Evolutionary conservation across 2,888 invertebrate species (phyloP).

Genomic region (Athrips mouffetella): DNA sequence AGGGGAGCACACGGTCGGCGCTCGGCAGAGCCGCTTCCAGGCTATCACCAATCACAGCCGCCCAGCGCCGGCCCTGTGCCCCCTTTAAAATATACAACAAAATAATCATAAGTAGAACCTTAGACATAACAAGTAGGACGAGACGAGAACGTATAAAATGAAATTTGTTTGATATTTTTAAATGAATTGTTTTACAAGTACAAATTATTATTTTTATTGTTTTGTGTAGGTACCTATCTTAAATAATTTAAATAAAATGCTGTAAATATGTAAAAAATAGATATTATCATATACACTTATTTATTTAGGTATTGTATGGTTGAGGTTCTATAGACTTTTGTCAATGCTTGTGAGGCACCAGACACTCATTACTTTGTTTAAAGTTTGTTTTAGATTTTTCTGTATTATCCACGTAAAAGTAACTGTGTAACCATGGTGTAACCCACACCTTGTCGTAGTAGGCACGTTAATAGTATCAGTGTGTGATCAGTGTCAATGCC

Average conservation of each 20-base stretch:
- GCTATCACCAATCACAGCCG: conserved; percentile 17
- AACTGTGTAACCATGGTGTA: background rate
- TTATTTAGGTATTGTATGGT: conserved; percentile 69
- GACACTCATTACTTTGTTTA: conserved; percentile 27
- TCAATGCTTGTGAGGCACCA: conserved; percentile 51
- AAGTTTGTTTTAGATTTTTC: conserved; percentile 11
- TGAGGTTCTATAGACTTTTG: conserved; percentile 55
- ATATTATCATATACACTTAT: conserved; percentile 64
- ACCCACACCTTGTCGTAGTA: background rate
- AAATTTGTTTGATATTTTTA: conserved; percentile 55
- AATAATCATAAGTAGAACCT: conserved; percentile 70
- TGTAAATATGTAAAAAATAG: conserved; percentile 77
- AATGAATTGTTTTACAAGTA: conserved; percentile 67
- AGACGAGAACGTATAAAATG: conserved; percentile 51
- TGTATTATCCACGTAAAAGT: background rate
- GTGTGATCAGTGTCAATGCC: conserved; percentile 36
- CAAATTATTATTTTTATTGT: conserved; percentile 67
- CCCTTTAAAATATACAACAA: conserved; percentile 60
- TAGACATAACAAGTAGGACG: conserved; percentile 60
- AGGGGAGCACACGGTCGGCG: conserved; percentile 44
- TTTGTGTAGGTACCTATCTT: conserved; percentile 58
- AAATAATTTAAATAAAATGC: conserved; percentile 50
- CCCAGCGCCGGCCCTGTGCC: conserved; percentile 40
- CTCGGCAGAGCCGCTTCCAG: conserved; percentile 17
- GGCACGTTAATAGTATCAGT: conserved; percentile 2